These are phyloP conservation scores for Diorhabda carinulata DNA, from an alignment of 1,140 invertebrate genomes.

Conservation along the genomic window DNA sequence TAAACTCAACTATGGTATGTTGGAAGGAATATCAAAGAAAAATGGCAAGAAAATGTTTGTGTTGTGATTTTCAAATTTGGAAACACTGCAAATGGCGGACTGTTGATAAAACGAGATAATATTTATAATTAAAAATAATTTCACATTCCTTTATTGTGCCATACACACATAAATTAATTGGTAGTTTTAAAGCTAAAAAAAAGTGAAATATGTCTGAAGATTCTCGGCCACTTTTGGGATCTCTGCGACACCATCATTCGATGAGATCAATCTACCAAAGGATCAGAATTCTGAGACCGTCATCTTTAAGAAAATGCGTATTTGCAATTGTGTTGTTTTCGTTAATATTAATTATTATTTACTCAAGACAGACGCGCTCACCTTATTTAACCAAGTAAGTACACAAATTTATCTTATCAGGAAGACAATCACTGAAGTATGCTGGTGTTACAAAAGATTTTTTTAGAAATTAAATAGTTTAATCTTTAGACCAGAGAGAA, in stretches of 20 bases:
- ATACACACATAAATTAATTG: constrained; percentile 14
- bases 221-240: constrained; percentile 26
- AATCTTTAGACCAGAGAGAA: no score
- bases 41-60: constrained; percentile 30
- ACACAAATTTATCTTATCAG: neutral
- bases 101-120: constrained; percentile 40
- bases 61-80: constrained; percentile 41
- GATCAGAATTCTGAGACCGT: constrained; percentile 31
- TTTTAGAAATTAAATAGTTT: no score
- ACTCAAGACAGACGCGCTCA: constrained; percentile 36
- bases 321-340: constrained; percentile 36
- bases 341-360: constrained; percentile 39
- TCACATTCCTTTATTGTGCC: constrained; percentile 23
- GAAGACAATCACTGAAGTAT: neutral
- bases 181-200: constrained; percentile 20
- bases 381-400: constrained; percentile 41
- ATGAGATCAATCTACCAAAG: constrained; percentile 18
- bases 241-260: constrained; percentile 17
- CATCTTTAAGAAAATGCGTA: constrained; percentile 39
- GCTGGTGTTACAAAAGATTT: no score
- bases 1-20: constrained; percentile 23
- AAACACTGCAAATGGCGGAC: constrained; percentile 46
- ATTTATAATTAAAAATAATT: constrained; percentile 12
- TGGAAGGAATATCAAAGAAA: constrained; percentile 21
- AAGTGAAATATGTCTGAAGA: constrained; percentile 37